phyloP scores from a whole-genome alignment of 2,113 vertebrate genomes.

The Opisthocomus hoazin region DNA sequence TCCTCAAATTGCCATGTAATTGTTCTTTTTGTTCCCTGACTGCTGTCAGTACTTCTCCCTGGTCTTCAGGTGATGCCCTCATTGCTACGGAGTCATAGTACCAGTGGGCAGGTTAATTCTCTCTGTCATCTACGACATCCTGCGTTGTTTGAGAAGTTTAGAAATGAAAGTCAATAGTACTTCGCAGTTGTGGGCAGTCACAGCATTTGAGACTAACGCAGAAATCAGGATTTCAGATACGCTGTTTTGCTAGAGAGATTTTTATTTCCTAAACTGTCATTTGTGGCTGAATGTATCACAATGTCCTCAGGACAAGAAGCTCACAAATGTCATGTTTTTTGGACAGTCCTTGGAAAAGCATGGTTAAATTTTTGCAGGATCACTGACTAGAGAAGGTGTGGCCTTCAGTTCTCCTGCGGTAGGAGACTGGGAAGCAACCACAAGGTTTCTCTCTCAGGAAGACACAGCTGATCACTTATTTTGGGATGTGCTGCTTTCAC shows the following conservation, averaged over 20 bases:
- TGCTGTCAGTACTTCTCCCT: neutral
- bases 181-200: neutral
- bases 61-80: neutral
- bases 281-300: neutral
- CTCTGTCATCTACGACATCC: neutral
- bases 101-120: neutral
- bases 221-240: neutral
- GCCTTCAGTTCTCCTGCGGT: neutral
- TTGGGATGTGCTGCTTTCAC: neutral
- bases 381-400: neutral
- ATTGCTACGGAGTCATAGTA: neutral
- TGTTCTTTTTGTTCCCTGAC: neutral
- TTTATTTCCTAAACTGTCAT: neutral
- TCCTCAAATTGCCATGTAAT: neutral
- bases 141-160: neutral
- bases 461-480: neutral
- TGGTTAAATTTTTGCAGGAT: neutral
- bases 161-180: neutral
- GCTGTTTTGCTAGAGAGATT: neutral
- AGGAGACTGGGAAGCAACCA: neutral
- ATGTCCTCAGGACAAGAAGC: neutral
- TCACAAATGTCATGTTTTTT: fast-evolving
- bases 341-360: neutral
- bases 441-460: neutral
- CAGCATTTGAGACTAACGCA: neutral